A percentile compares a stretch with the other conserved stretches of the same genome.
phyloP scores from a whole-genome alignment of 2,797 vertebrate genomes.

The Bryconaethiops microstoma region DNA sequence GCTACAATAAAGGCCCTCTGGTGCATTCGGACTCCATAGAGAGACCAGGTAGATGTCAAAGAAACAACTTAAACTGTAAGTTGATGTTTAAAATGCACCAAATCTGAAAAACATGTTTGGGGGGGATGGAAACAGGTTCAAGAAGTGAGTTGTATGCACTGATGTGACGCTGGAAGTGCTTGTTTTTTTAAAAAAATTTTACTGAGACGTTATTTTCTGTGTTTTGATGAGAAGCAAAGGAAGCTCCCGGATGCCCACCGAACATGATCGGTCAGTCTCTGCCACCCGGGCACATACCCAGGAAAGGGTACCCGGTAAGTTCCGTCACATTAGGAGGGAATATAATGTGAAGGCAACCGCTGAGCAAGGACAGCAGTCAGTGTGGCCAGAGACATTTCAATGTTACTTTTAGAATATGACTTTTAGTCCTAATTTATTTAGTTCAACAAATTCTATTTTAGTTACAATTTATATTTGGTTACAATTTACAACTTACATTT shows the following conservation, averaged over 20 bases:
- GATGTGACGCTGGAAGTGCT: constrained; percentile 47
- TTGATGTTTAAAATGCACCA: constrained; percentile 2
- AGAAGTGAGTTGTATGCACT: neutral
- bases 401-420: no score
- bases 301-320: constrained; percentile 90
- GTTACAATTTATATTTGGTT: no score
- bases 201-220: constrained; percentile 69
- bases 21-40: constrained; percentile 82
- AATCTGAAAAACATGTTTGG: neutral
- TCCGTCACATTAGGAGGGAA: constrained; percentile 24
- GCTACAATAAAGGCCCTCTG: constrained; percentile 80
- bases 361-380: neutral
- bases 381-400: no score
- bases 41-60: constrained; percentile 78
- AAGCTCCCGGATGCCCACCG: constrained; percentile 77
- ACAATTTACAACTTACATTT: no score
- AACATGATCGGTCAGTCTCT: constrained; percentile 80
- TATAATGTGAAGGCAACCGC: neutral
- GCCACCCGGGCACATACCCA: constrained; percentile 87
- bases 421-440: no score
- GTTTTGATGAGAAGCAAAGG: constrained; percentile 75
- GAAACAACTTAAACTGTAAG: constrained; percentile 44
- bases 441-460: no score
- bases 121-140: neutral
- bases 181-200: constrained; percentile 61